These are phyloP conservation scores for Ceratina japonica DNA, from an alignment of 1,140 invertebrate genomes.

Conservation along the genomic window DNA sequence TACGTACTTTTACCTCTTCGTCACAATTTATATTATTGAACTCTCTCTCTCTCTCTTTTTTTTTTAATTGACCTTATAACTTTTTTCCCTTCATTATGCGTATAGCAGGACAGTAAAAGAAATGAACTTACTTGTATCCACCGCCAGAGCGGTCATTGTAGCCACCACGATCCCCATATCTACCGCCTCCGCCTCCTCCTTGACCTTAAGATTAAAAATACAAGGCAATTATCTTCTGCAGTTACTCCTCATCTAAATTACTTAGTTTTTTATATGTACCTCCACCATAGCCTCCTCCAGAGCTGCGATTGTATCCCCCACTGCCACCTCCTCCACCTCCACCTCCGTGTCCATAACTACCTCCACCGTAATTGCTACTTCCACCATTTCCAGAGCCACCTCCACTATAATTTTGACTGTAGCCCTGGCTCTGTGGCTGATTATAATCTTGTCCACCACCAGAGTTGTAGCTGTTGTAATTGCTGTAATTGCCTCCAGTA, in stretches of 20 bases:
- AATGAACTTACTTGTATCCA: conserved; percentile 76
- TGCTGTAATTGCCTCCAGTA: conserved; percentile 72
- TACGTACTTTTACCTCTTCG: conserved; percentile 49
- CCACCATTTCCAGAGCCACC: conserved; percentile 74
- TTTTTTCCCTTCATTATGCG: conserved; percentile 56
- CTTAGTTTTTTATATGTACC: conserved; percentile 25
- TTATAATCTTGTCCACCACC: conserved; percentile 71
- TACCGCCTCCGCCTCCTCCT: conserved; percentile 71
- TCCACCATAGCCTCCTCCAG: conserved; percentile 64
- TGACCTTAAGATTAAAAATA: conserved; percentile 39
- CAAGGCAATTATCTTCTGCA: too few species aligned
- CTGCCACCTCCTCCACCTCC: conserved; percentile 75
- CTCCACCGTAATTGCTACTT: conserved; percentile 59
- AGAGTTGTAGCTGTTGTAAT: conserved; percentile 67
- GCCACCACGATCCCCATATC: conserved; percentile 80
- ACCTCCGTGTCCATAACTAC: conserved; percentile 64
- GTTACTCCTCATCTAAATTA: background rate
- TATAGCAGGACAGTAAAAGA: conserved; percentile 46
- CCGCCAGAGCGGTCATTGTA: conserved; percentile 77
- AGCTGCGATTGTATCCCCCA: conserved; percentile 53
- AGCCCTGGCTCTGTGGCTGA: conserved; percentile 71
- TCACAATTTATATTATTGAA: conserved; percentile 29
- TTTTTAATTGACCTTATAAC: conserved; percentile 21
- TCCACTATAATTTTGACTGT: conserved; percentile 78
- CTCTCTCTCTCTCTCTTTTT: conserved; percentile 24